phyloP scores from a whole-genome alignment of 2,113 vertebrate genomes.

The Psammodynastes pulverulentus region DNA sequence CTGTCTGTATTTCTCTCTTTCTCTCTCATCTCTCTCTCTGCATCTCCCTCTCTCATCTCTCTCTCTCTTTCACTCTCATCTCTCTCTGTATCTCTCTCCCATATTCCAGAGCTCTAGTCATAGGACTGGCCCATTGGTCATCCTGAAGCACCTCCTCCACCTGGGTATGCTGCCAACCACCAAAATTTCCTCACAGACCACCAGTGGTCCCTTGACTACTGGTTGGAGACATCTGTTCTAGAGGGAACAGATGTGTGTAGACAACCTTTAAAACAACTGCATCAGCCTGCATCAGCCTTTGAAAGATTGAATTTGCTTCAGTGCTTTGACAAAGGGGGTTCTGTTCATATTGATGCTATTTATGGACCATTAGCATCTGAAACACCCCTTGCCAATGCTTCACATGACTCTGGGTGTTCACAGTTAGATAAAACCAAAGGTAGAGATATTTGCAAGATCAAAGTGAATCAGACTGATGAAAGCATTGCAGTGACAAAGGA shows the following conservation, averaged over 20 bases:
- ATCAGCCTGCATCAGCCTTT: not conserved
- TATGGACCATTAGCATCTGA: not conserved
- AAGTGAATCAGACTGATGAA: not conserved
- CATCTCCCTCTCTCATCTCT: too few species aligned
- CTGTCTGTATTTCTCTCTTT: too few species aligned
- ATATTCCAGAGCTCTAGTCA: too few species aligned
- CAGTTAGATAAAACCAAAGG: not conserved
- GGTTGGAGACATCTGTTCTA: too few species aligned
- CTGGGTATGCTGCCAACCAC: too few species aligned
- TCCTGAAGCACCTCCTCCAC: too few species aligned
- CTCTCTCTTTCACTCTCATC: too few species aligned
- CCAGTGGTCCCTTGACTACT: too few species aligned
- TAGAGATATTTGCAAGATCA: not conserved
- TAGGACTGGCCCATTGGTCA: too few species aligned
- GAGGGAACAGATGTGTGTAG: not conserved
- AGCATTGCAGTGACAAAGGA: not conserved
- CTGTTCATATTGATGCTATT: not conserved
- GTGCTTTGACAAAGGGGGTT: not conserved
- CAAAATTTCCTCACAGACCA: too few species aligned
- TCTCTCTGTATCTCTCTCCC: too few species aligned
- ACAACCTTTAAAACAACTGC: not conserved
- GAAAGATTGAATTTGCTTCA: not conserved
- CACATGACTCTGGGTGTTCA: not conserved
- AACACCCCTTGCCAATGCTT: not conserved
- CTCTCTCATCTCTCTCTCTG: too few species aligned